phyloP scores from a whole-genome alignment of 1,140 invertebrate genomes.

The Drosophila jambulina region DNA sequence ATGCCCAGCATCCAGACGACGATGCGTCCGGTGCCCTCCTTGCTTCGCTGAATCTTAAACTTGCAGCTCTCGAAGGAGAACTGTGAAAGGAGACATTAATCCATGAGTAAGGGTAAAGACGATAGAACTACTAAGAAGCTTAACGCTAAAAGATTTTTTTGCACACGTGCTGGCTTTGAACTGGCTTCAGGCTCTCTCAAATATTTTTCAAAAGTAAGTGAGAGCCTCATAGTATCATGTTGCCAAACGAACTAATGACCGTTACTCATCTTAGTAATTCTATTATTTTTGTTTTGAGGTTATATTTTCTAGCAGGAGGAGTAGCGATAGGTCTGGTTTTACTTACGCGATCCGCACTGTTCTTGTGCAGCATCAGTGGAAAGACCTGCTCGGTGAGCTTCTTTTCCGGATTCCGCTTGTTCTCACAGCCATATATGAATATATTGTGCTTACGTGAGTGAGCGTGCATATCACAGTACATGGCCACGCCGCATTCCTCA shows the following conservation, averaged over 20 bases:
- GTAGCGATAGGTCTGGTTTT: no score
- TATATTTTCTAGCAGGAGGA: no score
- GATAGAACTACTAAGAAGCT: no score
- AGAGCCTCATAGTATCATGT: no score
- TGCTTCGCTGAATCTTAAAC: constrained; percentile 95
- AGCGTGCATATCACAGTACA: constrained; percentile 98
- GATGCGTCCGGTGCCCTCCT: constrained; percentile 96
- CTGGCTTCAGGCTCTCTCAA: no score
- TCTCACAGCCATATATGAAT: constrained; percentile 98
- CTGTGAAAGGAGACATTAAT: constrained; percentile 85
- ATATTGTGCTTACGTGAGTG: constrained; percentile 97
- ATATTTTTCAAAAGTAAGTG: no score
- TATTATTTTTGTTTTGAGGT: no score
- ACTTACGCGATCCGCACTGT: constrained; percentile 94
- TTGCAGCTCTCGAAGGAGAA: constrained; percentile 97
- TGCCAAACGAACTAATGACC: no score
- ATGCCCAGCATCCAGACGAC: constrained; percentile 98
- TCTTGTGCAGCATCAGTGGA: constrained; percentile 96
- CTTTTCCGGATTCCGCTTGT: constrained; percentile 91
- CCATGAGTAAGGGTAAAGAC: no score
- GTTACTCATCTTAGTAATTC: no score
- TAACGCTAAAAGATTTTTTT: no score
- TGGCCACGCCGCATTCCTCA: constrained; percentile 95
- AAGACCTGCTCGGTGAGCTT: constrained; percentile 95
- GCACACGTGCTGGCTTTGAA: no score